Evolutionary conservation across 35 echinoderm and acorn worm species (phyloP), one percentile per base, ranked within the genome.

Genomic region (Patiria miniata): DNA sequence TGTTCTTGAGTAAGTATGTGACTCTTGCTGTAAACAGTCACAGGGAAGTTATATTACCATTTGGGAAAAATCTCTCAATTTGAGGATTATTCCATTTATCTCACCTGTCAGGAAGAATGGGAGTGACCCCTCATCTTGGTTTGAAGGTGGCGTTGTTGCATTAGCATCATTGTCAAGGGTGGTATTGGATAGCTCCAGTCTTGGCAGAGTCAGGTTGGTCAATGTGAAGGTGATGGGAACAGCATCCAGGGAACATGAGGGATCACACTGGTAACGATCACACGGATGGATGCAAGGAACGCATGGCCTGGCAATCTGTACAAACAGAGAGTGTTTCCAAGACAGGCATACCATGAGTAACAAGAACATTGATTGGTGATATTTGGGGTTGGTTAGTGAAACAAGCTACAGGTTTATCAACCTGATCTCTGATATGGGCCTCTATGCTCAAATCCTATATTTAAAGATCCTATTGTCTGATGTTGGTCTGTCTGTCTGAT

Each of bases 251-350:
- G 36, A 51, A 21, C 88, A 90, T 44, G 17, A 32, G 5, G 22
- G 55, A 40, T 90, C 59, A 76, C 88, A 90, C 23, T 83, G 59
- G 39, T 51, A 83, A 6, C 28, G 36, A 77, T 65, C 55, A 52
- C 88, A 90, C 17, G 38, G 55, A 39, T 10, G 21, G 32, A 69
- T 29, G 36, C 88, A 90, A 0, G 88, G 39, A 21, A 83, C 61
- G 23, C 88, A 90, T 36, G 88, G 79, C 34, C 28, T 58, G 5
- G 33, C 37, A 44, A 90, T 32, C 88, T 90, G 36, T 21, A 73
- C 65, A 83, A 30, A 69, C 28, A 73, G 19, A 73, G 12, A 68
- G 14, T 2, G 21, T 7, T 32, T 14, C 2, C 0, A 2, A 12
- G 8, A 6, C 58, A 21, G n/a, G n/a, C n/a, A n/a, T n/a, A n/a